A percentile compares a stretch with the other conserved stretches of the same genome.
phyloP scores from a whole-genome alignment of 2,113 vertebrate species.

The Eulemur macaco region DNA sequence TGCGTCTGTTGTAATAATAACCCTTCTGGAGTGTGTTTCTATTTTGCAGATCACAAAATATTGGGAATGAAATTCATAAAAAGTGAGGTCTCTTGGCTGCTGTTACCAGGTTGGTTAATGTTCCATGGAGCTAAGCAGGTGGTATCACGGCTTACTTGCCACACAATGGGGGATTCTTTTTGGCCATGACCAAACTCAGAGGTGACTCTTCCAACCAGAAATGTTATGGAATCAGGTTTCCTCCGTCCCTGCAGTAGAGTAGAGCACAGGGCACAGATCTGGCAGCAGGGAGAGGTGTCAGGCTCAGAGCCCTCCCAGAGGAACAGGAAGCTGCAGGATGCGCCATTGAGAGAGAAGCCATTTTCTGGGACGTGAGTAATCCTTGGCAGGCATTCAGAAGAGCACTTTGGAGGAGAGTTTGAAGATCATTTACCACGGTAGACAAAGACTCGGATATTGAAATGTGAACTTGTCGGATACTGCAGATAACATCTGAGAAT shows the following conservation, averaged over 20 bases:
- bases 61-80: neutral
- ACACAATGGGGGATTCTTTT: constrained; percentile 30
- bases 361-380: constrained; percentile 50
- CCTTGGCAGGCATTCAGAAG: constrained; percentile 66
- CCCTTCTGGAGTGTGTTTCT: neutral
- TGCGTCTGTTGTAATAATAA: neutral
- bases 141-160: neutral
- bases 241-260: too few relatives aligned
- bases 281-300: neutral
- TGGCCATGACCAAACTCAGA: neutral
- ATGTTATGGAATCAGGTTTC: constrained; percentile 11
- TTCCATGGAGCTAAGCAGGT: neutral
- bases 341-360: neutral
- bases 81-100: neutral
- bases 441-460: constrained; percentile 53
- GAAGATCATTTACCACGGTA: constrained; percentile 54
- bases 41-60: neutral
- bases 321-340: neutral
- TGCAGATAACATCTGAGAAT: constrained; percentile 47
- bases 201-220: neutral
- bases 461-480: constrained; percentile 49
- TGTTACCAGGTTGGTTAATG: neutral
- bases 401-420: constrained; percentile 62
- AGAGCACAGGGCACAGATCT: neutral
- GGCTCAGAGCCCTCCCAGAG: neutral